Percentiles rank a stretch among this genome's conserved stretches.
These are phyloP conservation scores for Chironomus striatipennis DNA, from an alignment of 1,140 invertebrate genomes.

Conservation along the genomic window DNA sequence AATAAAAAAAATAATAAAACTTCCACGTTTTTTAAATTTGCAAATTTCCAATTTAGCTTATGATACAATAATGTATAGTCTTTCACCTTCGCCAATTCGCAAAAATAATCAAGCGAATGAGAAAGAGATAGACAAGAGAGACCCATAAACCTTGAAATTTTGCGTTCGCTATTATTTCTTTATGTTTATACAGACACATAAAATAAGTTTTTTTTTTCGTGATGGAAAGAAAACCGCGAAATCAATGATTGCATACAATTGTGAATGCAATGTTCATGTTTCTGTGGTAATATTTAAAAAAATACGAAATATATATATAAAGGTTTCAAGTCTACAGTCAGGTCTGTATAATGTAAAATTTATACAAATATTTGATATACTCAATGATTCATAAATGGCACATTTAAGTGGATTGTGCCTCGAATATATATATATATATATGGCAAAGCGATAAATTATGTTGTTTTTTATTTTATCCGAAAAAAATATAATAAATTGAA, in stretches of 20 bases:
- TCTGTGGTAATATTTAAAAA: conserved; percentile 7
- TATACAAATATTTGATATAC: conserved; percentile 15
- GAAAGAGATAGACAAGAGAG: background rate
- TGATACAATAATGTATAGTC: too few relatives aligned
- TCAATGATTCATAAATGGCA: background rate
- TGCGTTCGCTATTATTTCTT: background rate
- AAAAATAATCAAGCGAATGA: too few relatives aligned
- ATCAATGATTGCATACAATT: background rate
- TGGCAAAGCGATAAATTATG: too few relatives aligned
- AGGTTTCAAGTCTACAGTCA: background rate
- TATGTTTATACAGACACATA: background rate
- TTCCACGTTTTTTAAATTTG: too few relatives aligned
- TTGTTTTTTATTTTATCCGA: too few relatives aligned
- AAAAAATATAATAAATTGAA: too few relatives aligned
- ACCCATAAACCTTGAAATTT: conserved; percentile 13
- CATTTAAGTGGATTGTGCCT: too few relatives aligned
- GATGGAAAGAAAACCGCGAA: background rate
- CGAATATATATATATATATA: too few relatives aligned
- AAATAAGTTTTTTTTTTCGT: background rate
- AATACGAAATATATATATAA: too few relatives aligned
- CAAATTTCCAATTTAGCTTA: too few relatives aligned
- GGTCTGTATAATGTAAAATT: background rate
- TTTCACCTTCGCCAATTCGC: too few relatives aligned
- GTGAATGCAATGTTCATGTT: background rate
- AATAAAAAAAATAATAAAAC: background rate